Conservation (phyloP, 2,888 invertebrate species). For the Melangyna quadrimaculata region DNA sequence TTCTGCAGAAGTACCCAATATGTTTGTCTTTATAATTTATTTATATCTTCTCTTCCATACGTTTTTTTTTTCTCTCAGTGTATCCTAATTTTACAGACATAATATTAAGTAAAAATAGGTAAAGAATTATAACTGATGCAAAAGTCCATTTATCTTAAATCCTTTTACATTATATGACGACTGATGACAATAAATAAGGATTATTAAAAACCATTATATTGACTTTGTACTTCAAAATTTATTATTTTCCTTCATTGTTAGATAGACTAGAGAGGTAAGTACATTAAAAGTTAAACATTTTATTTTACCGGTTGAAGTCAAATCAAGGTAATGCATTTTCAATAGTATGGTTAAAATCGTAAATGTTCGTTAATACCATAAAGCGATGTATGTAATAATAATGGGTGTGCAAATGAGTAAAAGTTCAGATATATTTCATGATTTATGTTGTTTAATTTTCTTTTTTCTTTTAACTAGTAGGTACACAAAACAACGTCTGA, state of each 20-base stretch:
- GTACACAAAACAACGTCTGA: conserved; percentile 47
- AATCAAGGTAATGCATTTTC: conserved; percentile 21
- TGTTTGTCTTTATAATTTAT: too few species aligned
- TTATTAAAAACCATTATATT: background rate
- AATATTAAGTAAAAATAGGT: too few species aligned
- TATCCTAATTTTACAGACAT: too few species aligned
- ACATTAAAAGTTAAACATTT: background rate
- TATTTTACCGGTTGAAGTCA: background rate
- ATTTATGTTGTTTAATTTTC: background rate
- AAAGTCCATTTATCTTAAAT: background rate
- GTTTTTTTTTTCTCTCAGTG: too few species aligned
- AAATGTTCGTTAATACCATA: background rate
- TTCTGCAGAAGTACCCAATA: too few species aligned
- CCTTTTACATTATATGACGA: background rate
- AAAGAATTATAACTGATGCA: background rate
- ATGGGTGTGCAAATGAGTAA: conserved; percentile 12
- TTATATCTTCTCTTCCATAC: too few species aligned
- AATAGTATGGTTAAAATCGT: background rate
- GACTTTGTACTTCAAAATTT: background rate
- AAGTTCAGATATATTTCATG: conserved; percentile 14
- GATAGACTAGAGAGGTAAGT: background rate
- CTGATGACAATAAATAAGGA: background rate
- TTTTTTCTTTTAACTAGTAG: background rate
- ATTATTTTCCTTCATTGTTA: background rate
- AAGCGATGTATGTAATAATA: background rate